Conservation (phyloP, 2,113 vertebrate species). For the Meleagris gallopavo region DNA sequence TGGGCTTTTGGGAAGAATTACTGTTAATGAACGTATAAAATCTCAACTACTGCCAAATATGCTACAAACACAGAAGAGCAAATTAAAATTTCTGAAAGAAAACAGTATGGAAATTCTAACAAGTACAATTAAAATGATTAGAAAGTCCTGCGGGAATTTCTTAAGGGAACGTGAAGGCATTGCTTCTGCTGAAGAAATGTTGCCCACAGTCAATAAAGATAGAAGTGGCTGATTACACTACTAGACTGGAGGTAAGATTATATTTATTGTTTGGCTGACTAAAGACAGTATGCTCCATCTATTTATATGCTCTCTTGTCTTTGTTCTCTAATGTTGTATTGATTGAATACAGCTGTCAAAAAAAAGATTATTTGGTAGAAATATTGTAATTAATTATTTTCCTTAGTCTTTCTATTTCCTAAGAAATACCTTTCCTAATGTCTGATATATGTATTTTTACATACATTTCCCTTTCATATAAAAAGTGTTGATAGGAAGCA, state of each 20-base stretch:
- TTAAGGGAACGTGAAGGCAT: not conserved
- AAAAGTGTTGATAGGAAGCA: not conserved
- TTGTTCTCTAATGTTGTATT: not conserved
- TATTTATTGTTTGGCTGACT: not conserved
- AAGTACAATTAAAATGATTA: not conserved
- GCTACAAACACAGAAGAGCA: not conserved
- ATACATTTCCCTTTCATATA: not conserved
- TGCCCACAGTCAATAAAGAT: not conserved
- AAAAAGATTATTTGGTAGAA: not conserved
- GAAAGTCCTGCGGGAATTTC: not conserved
- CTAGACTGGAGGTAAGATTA: not conserved
- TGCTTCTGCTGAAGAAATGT: not conserved
- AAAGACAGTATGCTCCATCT: not conserved
- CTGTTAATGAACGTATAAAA: not conserved
- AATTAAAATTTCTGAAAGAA: constrained; percentile 6
- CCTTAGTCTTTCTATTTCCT: not conserved
- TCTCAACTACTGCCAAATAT: not conserved
- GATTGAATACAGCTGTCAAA: not conserved
- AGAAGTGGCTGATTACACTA: not conserved
- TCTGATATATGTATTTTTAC: not conserved
- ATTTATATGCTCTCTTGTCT: not conserved
- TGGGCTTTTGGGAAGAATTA: not conserved
- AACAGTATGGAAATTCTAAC: not conserved
- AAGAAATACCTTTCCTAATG: not conserved
- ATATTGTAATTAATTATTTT: not conserved